phyloP scores from a whole-genome alignment of 2,797 vertebrate species.

The Petrocephalus schoutedeni region DNA sequence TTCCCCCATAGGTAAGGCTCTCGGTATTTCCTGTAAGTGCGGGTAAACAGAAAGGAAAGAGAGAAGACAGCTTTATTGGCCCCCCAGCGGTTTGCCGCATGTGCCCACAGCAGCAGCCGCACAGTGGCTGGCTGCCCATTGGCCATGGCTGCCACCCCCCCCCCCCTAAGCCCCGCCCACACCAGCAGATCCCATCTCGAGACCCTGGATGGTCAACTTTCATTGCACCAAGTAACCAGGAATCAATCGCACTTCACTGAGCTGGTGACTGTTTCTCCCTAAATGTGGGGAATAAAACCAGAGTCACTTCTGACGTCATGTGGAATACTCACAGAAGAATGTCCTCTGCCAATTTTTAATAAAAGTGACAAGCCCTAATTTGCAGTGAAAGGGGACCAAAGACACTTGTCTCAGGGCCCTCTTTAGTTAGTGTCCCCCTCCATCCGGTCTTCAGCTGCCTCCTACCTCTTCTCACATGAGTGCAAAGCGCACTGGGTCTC shows the following conservation, averaged over 20 bases:
- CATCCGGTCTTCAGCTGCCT: neutral
- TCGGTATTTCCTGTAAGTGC: neutral
- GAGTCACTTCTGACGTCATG: neutral
- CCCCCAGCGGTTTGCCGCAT: neutral
- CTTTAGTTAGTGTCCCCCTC: neutral
- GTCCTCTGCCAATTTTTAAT: neutral
- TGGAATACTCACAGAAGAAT: neutral
- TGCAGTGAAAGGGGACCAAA: neutral
- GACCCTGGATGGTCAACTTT: neutral
- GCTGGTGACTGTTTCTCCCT: neutral
- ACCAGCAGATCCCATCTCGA: neutral
- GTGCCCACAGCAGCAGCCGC: neutral
- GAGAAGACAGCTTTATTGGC: neutral
- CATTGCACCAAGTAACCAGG: neutral
- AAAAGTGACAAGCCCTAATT: neutral
- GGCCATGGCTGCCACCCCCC: neutral
- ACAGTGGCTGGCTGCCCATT: neutral
- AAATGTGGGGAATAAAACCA: neutral
- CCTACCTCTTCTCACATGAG: neutral
- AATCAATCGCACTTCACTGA: neutral
- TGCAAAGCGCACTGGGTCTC: neutral
- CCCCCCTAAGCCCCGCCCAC: neutral
- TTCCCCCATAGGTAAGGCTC: neutral
- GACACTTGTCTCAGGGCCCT: neutral
- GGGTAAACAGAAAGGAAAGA: neutral